Evolutionary conservation across 1,140 invertebrate genomes (phyloP).

Genomic region (Calycopis cecrops): DNA sequence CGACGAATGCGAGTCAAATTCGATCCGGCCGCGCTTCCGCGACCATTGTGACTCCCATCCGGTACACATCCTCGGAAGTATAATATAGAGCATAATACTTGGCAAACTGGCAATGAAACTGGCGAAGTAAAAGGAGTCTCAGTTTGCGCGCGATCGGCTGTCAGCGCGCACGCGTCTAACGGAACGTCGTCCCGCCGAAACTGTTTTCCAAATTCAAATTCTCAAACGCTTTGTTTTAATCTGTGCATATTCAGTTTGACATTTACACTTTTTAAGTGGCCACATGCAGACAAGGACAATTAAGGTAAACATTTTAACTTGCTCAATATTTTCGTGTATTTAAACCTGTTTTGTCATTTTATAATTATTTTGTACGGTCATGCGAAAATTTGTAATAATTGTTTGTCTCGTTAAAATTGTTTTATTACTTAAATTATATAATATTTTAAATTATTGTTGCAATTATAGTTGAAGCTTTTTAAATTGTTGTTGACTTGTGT

Average conservation of each 20-base stretch:
- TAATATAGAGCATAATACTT: constrained; percentile 29
- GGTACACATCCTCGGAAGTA: constrained; percentile 59
- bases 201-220: constrained; percentile 17
- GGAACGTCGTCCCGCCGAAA: constrained; percentile 29
- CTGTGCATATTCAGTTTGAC: constrained; percentile 9
- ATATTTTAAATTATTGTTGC: too few species aligned
- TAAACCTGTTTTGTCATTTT: too few species aligned
- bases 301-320: too few species aligned
- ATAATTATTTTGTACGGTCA: too few species aligned
- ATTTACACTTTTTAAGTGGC: constrained; percentile 1
- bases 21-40: constrained; percentile 12
- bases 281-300: background rate
- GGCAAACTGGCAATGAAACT: constrained; percentile 38
- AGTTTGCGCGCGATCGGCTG: constrained; percentile 52
- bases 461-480: too few species aligned
- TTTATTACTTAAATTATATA: too few species aligned
- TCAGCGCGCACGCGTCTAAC: constrained; percentile 36
- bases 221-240: constrained; percentile 16
- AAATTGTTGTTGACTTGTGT: too few species aligned
- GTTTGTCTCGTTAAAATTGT: too few species aligned
- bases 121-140: constrained; percentile 55
- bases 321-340: too few species aligned
- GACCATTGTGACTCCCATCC: constrained; percentile 25
- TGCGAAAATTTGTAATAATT: too few species aligned
- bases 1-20: background rate